Conservation (phyloP, 2,888 invertebrate genomes). For the Coenonympha glycerion region DNA sequence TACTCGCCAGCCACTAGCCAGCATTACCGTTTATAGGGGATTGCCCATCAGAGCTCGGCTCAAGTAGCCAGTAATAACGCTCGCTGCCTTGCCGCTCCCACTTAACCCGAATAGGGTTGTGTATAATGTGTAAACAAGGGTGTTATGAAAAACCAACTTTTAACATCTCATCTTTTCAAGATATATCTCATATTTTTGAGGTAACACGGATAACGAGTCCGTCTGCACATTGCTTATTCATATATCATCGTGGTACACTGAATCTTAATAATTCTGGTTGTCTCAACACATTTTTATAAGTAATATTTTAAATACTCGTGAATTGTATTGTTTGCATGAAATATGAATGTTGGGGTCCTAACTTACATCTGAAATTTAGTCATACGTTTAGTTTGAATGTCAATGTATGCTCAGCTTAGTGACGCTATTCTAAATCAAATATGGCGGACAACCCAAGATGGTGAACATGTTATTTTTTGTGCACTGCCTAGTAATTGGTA, state of each 20-base stretch:
- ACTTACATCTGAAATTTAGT: too few species aligned
- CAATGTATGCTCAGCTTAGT: too few species aligned
- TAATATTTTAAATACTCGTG: neutral
- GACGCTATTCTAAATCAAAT: too few species aligned
- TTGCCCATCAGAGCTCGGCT: slow-evolving; percentile 26
- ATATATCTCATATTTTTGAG: slow-evolving; percentile 5
- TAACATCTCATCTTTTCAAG: slow-evolving; percentile 11
- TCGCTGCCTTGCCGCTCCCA: slow-evolving; percentile 26
- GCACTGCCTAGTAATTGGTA: too few species aligned
- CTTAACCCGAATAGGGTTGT: slow-evolving; percentile 26
- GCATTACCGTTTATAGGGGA: slow-evolving; percentile 33
- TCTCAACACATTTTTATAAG: neutral
- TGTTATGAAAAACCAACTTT: slow-evolving; percentile 13
- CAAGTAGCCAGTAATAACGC: slow-evolving; percentile 29
- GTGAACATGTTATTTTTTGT: too few species aligned
- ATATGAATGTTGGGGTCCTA: too few species aligned
- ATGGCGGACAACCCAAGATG: too few species aligned
- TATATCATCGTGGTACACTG: neutral
- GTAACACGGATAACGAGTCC: slow-evolving; percentile 5
- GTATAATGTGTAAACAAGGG: slow-evolving; percentile 25
- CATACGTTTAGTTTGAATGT: too few species aligned
- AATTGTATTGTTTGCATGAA: too few species aligned
- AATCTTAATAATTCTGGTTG: neutral
- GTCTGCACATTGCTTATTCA: slow-evolving; percentile 4
- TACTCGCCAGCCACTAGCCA: slow-evolving; percentile 18